Base-by-base conservation (phyloP, 2,797 vertebrate genomes). In the Heteromormyrus szaboi region DNA sequence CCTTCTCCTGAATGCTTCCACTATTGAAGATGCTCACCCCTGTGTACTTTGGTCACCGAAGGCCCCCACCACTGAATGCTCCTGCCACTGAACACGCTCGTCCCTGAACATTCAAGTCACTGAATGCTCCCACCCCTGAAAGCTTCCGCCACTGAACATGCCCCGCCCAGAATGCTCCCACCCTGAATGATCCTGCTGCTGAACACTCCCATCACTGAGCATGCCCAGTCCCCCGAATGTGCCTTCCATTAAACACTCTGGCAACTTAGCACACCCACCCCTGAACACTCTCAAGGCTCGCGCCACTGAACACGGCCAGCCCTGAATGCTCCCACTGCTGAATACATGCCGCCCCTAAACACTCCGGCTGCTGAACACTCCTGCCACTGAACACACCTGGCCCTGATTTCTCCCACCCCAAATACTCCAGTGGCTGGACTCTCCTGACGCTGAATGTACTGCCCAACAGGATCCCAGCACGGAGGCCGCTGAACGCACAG, bases 401-500 rank as follows among this genome's bases (percentile, higher is more conserved):
- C n/a, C 12, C 65, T 17, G 65, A 72, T 17, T 17, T 29, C 65
- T 17, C 65, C 65, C 29, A 37, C 29, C 29, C 65, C 11, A 4
- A 68, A 72, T 4, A 72, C 29, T 72, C 65, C 65, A 72, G 29
- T 2, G 29, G 65, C 12, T 37, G 29, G 33, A 72, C 29, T 37
- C 65, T 72, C 65, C 29, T 12, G 65, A 14, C 4, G 29, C 65
- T 37, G 65, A 72, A 72, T 4, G 29, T 33, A 37, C 65, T 72
- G 33, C 37, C 72, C 72, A 8, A 19, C 72, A 44, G 37, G 41
- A 41, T 41, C 14, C 37, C 72, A 79, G 72, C 14, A 79, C 17
- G 50, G 87, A 76, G 83, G 87, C 89, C 8, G 62, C 88, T 5
- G 86, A 84, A 33, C 3, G 62, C 86, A 87, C 50, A 84, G 62